phyloP scores from a whole-genome alignment of 2,797 vertebrate genomes.

The Sphenodon punctatus region DNA sequence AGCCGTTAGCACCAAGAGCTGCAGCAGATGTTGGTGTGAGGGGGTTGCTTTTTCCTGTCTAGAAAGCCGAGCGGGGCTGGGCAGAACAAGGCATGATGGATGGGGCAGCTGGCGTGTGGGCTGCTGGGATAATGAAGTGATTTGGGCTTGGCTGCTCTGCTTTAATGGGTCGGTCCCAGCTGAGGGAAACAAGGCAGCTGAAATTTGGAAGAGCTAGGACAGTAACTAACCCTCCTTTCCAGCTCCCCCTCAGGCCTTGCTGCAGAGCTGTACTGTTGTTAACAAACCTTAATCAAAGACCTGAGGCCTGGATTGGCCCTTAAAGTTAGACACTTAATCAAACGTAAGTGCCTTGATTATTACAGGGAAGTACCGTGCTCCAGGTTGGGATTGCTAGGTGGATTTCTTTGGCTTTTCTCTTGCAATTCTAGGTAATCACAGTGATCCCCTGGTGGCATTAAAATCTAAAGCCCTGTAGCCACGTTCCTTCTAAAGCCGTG shows the following conservation, averaged over 20 bases:
- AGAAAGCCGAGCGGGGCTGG: background rate
- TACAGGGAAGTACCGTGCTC: too few relatives aligned
- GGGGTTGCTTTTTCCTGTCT: background rate
- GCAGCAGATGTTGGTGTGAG: background rate
- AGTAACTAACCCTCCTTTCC: background rate
- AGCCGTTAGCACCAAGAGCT: too few relatives aligned
- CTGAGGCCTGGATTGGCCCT: background rate
- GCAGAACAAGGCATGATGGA: background rate
- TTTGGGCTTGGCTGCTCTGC: background rate
- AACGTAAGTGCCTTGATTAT: too few relatives aligned
- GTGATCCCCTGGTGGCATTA: too few relatives aligned
- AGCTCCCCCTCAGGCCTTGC: background rate
- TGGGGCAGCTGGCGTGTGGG: background rate
- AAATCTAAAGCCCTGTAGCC: too few relatives aligned
- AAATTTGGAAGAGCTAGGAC: background rate
- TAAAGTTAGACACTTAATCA: too few relatives aligned
- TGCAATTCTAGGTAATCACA: too few relatives aligned
- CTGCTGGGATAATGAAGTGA: background rate
- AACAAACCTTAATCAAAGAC: background rate
- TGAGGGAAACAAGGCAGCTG: background rate
- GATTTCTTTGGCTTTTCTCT: too few relatives aligned
- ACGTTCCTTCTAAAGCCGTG: too few relatives aligned
- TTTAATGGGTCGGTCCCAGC: background rate
- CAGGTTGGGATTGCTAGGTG: too few relatives aligned
- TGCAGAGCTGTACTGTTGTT: background rate